phyloP scores from a whole-genome alignment of 2,113 vertebrate genomes.

The Erpornis zantholeuca region DNA sequence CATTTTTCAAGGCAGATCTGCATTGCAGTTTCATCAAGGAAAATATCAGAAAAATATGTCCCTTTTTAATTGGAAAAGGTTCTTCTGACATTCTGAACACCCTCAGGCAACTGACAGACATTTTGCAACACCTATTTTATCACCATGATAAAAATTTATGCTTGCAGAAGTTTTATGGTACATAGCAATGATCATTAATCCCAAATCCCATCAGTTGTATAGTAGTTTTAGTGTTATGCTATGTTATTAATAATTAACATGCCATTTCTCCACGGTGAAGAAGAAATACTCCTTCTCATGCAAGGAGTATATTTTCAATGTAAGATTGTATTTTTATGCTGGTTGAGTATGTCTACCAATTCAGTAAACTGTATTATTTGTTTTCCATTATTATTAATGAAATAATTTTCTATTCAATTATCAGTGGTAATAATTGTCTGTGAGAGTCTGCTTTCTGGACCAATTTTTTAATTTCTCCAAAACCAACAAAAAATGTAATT shows the following conservation, averaged over 20 bases:
- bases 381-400: not conserved
- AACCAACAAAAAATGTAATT: not conserved
- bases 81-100: not conserved
- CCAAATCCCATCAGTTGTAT: not conserved
- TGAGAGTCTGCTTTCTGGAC: not conserved
- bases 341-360: not conserved
- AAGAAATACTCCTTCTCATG: too few relatives aligned
- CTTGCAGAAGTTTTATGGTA: not conserved
- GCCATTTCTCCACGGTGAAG: not conserved
- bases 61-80: not conserved
- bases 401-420: not conserved
- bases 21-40: slow-evolving; percentile 1
- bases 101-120: not conserved
- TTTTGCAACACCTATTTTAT: not conserved
- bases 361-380: not conserved
- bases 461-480: not conserved
- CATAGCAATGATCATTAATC: not conserved
- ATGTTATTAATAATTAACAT: not conserved
- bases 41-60: not conserved
- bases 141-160: not conserved
- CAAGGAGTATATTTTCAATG: not conserved
- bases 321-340: not conserved
- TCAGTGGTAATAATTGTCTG: not conserved
- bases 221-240: not conserved
- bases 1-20: slow-evolving; percentile 32